These are phyloP conservation scores for Pycnonotus jocosus DNA, from an alignment of 2,113 vertebrate genomes.

Conservation along the genomic window DNA sequence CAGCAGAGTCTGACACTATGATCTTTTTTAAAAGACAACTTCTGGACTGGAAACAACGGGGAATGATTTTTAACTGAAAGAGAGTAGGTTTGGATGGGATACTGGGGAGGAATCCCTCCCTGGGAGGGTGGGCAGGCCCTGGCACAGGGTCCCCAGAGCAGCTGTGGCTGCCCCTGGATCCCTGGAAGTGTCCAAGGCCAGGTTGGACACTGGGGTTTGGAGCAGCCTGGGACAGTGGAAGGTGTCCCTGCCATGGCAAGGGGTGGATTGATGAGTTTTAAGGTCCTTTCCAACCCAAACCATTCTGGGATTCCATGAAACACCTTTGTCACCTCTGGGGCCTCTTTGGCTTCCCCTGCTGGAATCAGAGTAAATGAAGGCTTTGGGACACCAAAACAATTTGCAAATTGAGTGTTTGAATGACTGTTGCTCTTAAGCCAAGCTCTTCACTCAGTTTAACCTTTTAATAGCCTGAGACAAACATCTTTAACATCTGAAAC, in stretches of 20 bases:
- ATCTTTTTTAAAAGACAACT: not conserved
- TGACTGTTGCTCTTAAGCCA: not conserved
- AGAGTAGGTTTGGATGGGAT: not conserved
- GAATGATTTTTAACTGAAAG: not conserved
- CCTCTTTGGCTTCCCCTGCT: not conserved
- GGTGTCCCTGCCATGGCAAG: not conserved
- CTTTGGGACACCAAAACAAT: not conserved
- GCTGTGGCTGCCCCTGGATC: not conserved
- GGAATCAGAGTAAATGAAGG: not conserved
- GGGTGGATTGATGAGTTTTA: not conserved
- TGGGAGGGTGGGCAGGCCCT: fast-evolving
- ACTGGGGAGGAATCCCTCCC: fast-evolving
- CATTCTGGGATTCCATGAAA: not conserved
- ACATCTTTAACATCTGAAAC: not conserved
- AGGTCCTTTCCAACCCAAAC: not conserved
- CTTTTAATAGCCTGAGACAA: not conserved
- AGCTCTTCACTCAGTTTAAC: not conserved
- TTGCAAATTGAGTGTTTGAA: not conserved
- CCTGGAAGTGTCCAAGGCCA: not conserved
- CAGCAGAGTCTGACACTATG: not conserved
- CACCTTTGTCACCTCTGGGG: not conserved
- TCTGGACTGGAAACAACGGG: not conserved
- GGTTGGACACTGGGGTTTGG: fast-evolving
- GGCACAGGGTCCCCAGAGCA: not conserved
- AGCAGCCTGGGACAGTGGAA: fast-evolving